These are phyloP conservation scores for Phaonia tiefii DNA, from an alignment of 2,888 invertebrate genomes.

Conservation along the genomic window DNA sequence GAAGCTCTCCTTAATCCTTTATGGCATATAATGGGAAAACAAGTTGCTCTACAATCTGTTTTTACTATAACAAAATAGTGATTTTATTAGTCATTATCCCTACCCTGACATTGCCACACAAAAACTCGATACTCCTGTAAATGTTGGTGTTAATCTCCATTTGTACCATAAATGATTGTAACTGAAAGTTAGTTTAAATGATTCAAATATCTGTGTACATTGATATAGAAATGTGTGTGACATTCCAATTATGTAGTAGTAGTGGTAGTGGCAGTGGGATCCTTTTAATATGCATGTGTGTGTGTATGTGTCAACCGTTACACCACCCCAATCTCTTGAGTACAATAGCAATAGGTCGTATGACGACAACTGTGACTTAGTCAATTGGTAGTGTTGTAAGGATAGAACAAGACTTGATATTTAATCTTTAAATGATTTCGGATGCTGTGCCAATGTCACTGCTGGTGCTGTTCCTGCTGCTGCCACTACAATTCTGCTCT, in stretches of 20 bases:
- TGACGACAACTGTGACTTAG: too few relatives aligned
- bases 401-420: too few relatives aligned
- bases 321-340: conserved; percentile 15
- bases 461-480: background rate
- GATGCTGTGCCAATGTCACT: background rate
- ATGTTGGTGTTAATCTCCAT: conserved; percentile 31
- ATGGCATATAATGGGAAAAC: too few relatives aligned
- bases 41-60: too few relatives aligned
- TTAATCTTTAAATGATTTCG: conserved; percentile 41
- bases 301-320: conserved; percentile 34
- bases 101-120: conserved; percentile 11
- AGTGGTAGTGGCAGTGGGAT: conserved; percentile 68
- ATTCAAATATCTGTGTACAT: conserved; percentile 19
- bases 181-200: conserved; percentile 47
- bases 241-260: conserved; percentile 67
- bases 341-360: too few relatives aligned
- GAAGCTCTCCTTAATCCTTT: too few relatives aligned
- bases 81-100: too few relatives aligned
- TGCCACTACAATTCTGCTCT: conserved; percentile 2
- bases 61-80: too few relatives aligned
- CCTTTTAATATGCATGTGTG: conserved; percentile 62
- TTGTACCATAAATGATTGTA: conserved; percentile 44
- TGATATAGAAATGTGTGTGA: background rate
- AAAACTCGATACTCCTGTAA: background rate
- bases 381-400: too few relatives aligned